phyloP scores from a whole-genome alignment of 2,888 invertebrate genomes.

The Gymnoscelis rufifasciata region DNA sequence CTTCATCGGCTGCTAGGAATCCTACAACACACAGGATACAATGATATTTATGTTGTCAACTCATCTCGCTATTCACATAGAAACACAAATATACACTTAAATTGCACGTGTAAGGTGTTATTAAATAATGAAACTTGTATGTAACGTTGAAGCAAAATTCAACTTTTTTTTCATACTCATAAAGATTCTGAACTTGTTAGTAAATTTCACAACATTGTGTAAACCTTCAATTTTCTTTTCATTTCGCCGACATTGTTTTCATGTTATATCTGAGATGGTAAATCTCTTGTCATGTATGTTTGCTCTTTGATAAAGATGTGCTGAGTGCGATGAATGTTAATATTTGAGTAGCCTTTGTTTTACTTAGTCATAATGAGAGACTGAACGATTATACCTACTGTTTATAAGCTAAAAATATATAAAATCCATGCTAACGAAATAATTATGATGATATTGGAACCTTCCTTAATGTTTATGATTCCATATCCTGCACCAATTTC shows the following conservation, averaged over 20 bases:
- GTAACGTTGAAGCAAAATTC: too few relatives aligned
- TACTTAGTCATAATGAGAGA: constrained; percentile 13
- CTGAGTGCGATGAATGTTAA: constrained; percentile 58
- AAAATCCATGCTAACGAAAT: too few relatives aligned
- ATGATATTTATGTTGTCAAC: too few relatives aligned
- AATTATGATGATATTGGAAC: too few relatives aligned
- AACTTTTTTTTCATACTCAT: background rate
- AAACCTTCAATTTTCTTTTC: constrained; percentile 8
- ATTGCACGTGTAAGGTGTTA: background rate
- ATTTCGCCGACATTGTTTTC: constrained; percentile 12
- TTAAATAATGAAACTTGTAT: too few relatives aligned
- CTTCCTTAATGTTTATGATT: too few relatives aligned
- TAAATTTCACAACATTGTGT: constrained; percentile 4
- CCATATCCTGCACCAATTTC: too few relatives aligned
- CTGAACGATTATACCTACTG: background rate
- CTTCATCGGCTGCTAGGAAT: too few relatives aligned
- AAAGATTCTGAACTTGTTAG: background rate
- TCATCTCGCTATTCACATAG: too few relatives aligned
- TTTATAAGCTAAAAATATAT: too few relatives aligned
- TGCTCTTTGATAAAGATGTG: constrained; percentile 50
- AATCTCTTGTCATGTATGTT: constrained; percentile 37
- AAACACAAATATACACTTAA: too few relatives aligned
- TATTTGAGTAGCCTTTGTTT: constrained; percentile 35
- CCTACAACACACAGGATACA: too few relatives aligned
- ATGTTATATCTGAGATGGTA: constrained; percentile 28